A percentile compares a stretch with the other conserved stretches of the same genome.
Evolutionary conservation across 2,888 invertebrate species (phyloP).

Genomic region (Conchocele bisecta): DNA sequence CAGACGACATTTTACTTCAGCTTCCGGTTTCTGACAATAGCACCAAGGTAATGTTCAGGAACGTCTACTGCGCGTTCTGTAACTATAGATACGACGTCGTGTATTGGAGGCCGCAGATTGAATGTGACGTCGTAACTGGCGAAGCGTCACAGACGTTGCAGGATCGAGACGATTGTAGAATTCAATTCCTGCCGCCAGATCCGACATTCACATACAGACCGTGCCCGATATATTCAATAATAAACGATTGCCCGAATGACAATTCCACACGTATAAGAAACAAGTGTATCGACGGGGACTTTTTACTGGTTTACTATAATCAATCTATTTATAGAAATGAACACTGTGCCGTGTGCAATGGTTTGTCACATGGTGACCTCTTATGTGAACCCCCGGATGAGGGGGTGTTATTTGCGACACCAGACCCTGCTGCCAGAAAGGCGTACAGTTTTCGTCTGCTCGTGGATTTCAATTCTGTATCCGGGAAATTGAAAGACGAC

Average conservation of each 20-base stretch:
- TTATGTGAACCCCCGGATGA: slow-evolving; percentile 7
- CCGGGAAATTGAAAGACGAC: neutral
- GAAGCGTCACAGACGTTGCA: too few relatives aligned
- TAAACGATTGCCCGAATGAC: slow-evolving; percentile 6
- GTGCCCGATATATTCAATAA: slow-evolving; percentile 9
- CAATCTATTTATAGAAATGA: slow-evolving; percentile 59
- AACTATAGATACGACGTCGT: slow-evolving; percentile 36
- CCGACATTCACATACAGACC: too few relatives aligned
- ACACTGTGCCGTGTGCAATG: slow-evolving; percentile 72
- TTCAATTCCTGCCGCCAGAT: slow-evolving; percentile 13
- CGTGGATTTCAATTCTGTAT: slow-evolving; percentile 25
- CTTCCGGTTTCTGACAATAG: slow-evolving; percentile 28
- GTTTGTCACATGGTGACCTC: neutral
- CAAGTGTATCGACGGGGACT: slow-evolving; percentile 19
- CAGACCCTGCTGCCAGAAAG: neutral
- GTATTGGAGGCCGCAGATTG: slow-evolving; percentile 35
- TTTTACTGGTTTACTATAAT: slow-evolving; percentile 12
- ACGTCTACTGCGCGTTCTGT: slow-evolving; percentile 63
- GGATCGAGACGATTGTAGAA: neutral
- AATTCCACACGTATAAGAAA: neutral
- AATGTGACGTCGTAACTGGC: too few relatives aligned
- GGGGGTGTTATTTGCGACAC: neutral
- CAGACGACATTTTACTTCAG: slow-evolving; percentile 11
- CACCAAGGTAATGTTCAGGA: slow-evolving; percentile 47
- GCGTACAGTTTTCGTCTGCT: slow-evolving; percentile 34